Conservation (phyloP, 64 coral and sea anemone species). For the Acropora tenuis region DNA sequence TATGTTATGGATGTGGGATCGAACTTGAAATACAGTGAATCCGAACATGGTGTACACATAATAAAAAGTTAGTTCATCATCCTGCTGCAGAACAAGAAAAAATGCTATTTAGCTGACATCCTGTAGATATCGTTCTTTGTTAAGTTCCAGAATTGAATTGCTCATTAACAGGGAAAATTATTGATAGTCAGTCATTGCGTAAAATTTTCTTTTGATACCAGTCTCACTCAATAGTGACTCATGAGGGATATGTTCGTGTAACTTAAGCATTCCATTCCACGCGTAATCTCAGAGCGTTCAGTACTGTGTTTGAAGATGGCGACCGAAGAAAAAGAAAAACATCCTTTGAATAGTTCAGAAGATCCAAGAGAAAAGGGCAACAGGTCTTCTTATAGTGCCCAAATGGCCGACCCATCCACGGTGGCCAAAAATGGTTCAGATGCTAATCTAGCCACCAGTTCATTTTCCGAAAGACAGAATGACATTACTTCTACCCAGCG, state of each 20-base stretch:
- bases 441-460: slow-evolving; percentile 1
- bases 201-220: neutral
- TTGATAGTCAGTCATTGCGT: neutral
- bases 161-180: neutral
- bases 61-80: too few relatives aligned
- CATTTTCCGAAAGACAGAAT: too few relatives aligned
- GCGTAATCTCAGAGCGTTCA: slow-evolving; percentile 6
- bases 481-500: too few relatives aligned
- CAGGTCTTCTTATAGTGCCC: slow-evolving; percentile 44
- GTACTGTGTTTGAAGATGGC: neutral
- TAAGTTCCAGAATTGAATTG: slow-evolving; percentile 25
- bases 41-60: too few relatives aligned
- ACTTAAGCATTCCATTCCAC: neutral
- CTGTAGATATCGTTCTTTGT: neutral
- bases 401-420: slow-evolving; percentile 48
- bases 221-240: neutral
- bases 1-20: too few relatives aligned
- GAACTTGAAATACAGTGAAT: too few relatives aligned
- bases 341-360: slow-evolving; percentile 17
- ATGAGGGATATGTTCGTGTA: slow-evolving; percentile 4
- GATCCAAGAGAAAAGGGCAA: slow-evolving; percentile 33
- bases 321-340: too few relatives aligned
- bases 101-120: too few relatives aligned
- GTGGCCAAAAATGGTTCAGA: slow-evolving; percentile 18
- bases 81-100: too few relatives aligned